Base-by-base conservation (phyloP, 2,797 vertebrate species). In the Erpetoichthys calabaricus region DNA sequence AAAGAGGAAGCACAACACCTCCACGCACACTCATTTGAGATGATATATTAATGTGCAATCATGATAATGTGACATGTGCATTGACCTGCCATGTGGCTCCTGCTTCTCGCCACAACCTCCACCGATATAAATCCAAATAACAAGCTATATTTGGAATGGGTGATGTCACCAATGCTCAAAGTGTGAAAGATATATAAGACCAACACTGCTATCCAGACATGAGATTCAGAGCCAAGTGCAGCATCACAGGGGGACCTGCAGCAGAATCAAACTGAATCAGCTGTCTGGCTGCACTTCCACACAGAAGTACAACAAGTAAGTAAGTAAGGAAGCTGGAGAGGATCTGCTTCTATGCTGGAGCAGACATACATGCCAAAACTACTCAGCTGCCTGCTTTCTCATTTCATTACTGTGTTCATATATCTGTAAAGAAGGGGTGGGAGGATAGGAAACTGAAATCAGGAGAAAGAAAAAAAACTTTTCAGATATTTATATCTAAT, bases 101-200 rank as follows among this genome's bases (percentile, higher is more conserved):
- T 68, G 51, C 62, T 67, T 69, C 71, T 56, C 10, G 60, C 65
- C 65, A 57, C 62, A 61, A 62, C 65, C 67, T 69, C 68, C 69
- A 58, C 65, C 65, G 60, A 1, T 45, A 58, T 58, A 57, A 67
- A 64, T 58, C 44, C 63, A 64, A 64, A 73, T 50, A 47, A 70
- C 68, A 73, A 10, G 53, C 63, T 55, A 4, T 63, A 57, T 59
- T 62, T 56, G 58, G 62, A 60, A 68, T 75, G 68, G 67, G 68
- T 80, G 77, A 77, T 72, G 74, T 76, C 79, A 78, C 71, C 75
- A 70, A 67, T 60, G 61, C 60, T 69, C 68, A 70, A 73, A 52
- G 60, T 64, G 67, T 65, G 59, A 70, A 62, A 66, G 43, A 62
- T 76, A 76, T 80, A 73, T 78, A 77, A 83, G 67, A 73, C 72